These are phyloP conservation scores for Acridotheres tristis DNA, from an alignment of 2,797 vertebrate species.

Conservation along the genomic window DNA sequence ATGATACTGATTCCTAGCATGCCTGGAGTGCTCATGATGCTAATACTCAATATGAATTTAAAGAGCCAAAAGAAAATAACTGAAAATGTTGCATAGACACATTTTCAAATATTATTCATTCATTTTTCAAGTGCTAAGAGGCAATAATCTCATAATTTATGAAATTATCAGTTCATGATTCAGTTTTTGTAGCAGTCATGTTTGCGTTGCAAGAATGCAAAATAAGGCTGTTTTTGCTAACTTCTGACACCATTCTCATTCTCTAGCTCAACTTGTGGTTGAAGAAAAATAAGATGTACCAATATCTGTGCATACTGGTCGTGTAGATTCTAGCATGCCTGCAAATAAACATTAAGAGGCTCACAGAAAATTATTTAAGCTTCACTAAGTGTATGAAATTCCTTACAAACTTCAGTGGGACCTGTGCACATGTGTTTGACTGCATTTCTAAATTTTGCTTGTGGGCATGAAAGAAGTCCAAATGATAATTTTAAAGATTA, in stretches of 20 bases:
- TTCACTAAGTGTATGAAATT: not conserved
- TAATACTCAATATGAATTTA: not conserved
- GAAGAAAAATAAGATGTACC: not conserved
- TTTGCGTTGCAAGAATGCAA: not conserved
- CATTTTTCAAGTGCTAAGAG: constrained; percentile 15
- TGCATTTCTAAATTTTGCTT: not conserved
- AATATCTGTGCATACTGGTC: not conserved
- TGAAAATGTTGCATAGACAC: not conserved
- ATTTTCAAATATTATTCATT: constrained; percentile 24
- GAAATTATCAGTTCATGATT: not conserved
- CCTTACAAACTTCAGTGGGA: not conserved
- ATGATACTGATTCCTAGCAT: not conserved
- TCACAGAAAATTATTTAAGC: not conserved
- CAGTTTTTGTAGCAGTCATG: not conserved
- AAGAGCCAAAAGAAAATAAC: constrained; percentile 9
- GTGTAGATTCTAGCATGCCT: not conserved
- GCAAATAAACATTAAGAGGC: not conserved
- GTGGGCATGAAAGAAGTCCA: not conserved
- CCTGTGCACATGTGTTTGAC: not conserved
- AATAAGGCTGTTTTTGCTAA: not conserved
- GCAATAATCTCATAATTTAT: not conserved
- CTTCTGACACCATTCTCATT: not conserved
- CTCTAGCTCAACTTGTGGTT: not conserved
- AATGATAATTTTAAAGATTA: not conserved
- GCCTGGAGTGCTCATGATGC: not conserved